A percentile compares a stretch with the other conserved stretches of the same genome.
Evolutionary conservation across 2,797 vertebrate genomes (phyloP).

Genomic region (Malurus leucopterus): DNA sequence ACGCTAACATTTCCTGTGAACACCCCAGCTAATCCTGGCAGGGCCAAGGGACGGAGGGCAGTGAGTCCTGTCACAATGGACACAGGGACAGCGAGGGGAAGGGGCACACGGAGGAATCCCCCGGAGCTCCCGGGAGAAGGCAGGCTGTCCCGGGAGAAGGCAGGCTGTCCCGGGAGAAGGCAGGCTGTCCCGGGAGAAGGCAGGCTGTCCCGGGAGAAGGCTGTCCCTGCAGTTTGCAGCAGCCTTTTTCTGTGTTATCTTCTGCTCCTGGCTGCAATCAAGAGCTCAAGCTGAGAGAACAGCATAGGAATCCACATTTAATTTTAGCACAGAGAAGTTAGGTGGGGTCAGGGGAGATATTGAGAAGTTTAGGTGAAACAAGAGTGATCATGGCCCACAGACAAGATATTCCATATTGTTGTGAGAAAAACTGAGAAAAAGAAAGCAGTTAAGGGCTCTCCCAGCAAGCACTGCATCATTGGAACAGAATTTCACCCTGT

Average conservation of each 20-base stretch:
- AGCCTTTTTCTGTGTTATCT: background rate
- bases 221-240: background rate
- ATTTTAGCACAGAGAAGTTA: background rate
- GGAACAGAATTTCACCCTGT: background rate
- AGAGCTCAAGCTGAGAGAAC: background rate
- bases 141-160: too few relatives aligned
- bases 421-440: background rate
- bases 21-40: fast-evolving
- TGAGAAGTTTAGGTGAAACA: background rate
- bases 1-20: background rate
- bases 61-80: fast-evolving
- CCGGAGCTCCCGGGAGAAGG: background rate
- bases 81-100: background rate
- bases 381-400: background rate
- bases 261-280: background rate
- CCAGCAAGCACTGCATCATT: too few relatives aligned
- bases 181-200: too few relatives aligned
- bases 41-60: background rate
- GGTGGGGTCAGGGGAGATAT: background rate
- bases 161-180: too few relatives aligned
- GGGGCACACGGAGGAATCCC: fast-evolving
- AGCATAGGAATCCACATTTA: background rate
- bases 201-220: background rate
- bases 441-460: background rate
- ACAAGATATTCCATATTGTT: background rate